Conservation (phyloP, 2,888 invertebrate genomes). For the Vandiemenella viatica region DNA sequence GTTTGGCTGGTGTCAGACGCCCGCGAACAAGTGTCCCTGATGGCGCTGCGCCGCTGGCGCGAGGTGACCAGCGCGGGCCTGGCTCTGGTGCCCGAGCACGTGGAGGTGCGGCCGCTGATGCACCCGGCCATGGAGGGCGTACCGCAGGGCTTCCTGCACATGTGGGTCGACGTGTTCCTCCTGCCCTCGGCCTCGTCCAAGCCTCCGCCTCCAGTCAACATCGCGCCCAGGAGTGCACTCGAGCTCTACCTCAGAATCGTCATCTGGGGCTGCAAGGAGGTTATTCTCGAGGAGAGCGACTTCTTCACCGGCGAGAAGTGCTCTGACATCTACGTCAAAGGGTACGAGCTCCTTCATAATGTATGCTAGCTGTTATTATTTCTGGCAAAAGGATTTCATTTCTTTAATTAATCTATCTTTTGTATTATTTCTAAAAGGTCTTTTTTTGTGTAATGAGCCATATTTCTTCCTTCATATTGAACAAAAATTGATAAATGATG, state of each 20-base stretch:
- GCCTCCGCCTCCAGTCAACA: constrained; percentile 58
- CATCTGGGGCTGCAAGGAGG: constrained; percentile 47
- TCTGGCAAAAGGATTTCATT: background rate
- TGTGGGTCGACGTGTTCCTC: constrained; percentile 82
- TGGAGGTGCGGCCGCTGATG: constrained; percentile 71
- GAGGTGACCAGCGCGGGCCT: constrained; percentile 64
- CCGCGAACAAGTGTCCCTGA: constrained; percentile 58
- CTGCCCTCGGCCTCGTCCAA: background rate
- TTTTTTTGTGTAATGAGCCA: background rate
- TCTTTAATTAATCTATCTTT: background rate
- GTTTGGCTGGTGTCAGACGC: too few species aligned
- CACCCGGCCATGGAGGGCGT: constrained; percentile 57
- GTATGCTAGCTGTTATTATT: background rate
- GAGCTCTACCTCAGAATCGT: constrained; percentile 53
- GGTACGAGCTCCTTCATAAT: constrained; percentile 32
- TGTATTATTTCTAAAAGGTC: background rate
- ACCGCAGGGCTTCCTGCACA: constrained; percentile 71
- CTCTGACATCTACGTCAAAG: constrained; percentile 61
- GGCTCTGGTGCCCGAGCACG: constrained; percentile 74
- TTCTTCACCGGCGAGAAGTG: constrained; percentile 54
- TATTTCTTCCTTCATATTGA: background rate
- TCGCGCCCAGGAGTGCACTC: constrained; percentile 53
- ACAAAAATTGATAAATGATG: too few species aligned
- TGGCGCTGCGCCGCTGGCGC: constrained; percentile 56
- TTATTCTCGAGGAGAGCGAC: constrained; percentile 49